Base-by-base conservation (phyloP, 30 jellyfish, hydroid and myxozoan genomes). In the Turritopsis dohrnii region DNA sequence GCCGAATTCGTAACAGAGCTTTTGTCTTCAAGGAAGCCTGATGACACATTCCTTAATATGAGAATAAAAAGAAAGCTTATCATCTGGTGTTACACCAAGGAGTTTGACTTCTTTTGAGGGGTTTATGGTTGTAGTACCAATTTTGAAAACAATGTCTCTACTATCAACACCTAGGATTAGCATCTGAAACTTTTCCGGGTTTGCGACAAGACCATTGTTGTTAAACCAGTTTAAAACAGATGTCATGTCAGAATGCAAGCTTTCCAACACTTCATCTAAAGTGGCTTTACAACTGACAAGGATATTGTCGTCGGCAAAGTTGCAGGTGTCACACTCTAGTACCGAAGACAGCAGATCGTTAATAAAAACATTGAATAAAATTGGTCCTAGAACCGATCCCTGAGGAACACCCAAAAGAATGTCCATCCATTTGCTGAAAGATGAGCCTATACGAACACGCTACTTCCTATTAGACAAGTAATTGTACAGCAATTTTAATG, bases 381-480 rank as follows among this genome's bases (percentile, higher is more conserved):
- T 81, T 60, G 88, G 88, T 0, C 85, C 88, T 74, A 81, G 41
- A 81, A 84, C 90, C 65, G 90, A 84, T 8, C 79, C 85, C 60
- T 84, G 90, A 52, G 79, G 66, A 27, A 72, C 76, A 66, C 28
- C 53, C 52, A 21, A 30, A 52, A 19, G 76, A 52, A 79, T 75
- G 80, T 84, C 60, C 74, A 84, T 25, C 76, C 83, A 83, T 27
- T 72, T 73, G 74, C 74, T 83, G 24, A 69, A 26, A 29, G 60
- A 41, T 83, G 52, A n/a, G n/a, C n/a, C n/a, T n/a, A n/a, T n/a
- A n/a, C n/a, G n/a, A 66, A 53, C 31, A 76, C 74, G 53, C 53
- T 84, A 74, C 22, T 69, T 53, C 75, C 89, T 71, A 9, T 69
- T 75, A 52, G 28, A 18, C 53, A 83, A 25, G 75, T 83, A 69